A percentile compares a stretch with the other conserved stretches of the same genome.
phyloP scores from a whole-genome alignment of 2,113 vertebrate species.

The Prunella himalayana region DNA sequence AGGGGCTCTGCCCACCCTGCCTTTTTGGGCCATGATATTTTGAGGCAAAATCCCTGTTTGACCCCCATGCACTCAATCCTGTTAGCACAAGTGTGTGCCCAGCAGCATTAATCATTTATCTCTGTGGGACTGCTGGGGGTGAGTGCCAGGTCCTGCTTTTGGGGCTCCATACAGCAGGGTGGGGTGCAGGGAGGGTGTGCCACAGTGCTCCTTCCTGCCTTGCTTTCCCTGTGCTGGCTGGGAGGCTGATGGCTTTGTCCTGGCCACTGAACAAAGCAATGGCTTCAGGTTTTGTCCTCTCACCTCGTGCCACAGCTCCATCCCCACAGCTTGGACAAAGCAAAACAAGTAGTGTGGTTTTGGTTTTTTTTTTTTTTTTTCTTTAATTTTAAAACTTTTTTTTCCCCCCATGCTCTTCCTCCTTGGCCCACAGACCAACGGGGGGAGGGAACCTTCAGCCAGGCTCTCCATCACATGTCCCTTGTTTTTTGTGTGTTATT shows the following conservation, averaged over 20 bases:
- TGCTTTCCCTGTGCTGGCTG: background rate
- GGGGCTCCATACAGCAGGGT: accelerated
- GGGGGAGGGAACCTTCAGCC: background rate
- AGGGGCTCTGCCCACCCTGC: background rate
- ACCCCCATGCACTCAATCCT: accelerated
- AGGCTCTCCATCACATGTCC: conserved; percentile 37
- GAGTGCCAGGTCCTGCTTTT: background rate
- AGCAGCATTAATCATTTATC: accelerated
- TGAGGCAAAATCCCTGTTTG: background rate
- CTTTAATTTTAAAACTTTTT: background rate
- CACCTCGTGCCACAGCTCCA: background rate
- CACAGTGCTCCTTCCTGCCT: background rate
- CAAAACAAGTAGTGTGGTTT: background rate
- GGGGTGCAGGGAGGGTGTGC: background rate
- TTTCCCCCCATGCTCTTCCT: background rate
- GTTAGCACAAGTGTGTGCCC: accelerated
- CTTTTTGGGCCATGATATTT: background rate
- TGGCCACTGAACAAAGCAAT: accelerated
- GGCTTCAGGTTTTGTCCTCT: accelerated
- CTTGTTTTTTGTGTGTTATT: conserved; percentile 56
- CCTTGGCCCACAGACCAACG: background rate
- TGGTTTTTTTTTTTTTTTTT: accelerated
- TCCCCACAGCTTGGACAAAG: background rate
- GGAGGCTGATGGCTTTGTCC: background rate
- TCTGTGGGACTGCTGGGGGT: background rate